Base-by-base conservation (phyloP, 2,797 vertebrate genomes). In the Cichlasoma orientale region DNA sequence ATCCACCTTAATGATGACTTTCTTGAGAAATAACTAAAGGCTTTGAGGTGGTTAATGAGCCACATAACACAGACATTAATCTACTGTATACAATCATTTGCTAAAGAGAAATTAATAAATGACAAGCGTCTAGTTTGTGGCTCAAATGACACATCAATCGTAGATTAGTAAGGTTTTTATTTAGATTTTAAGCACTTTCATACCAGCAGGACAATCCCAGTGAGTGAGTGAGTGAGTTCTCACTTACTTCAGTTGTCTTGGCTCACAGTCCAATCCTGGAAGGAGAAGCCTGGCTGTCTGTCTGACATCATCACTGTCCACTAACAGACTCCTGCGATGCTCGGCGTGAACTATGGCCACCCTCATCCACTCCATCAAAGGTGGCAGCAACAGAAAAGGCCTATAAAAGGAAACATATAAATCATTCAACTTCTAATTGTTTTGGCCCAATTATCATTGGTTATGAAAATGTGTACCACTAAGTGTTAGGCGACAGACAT, bases 351-450 rank as follows among this genome's bases (percentile, higher is more conserved):
- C 97, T 85, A 99, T 97, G 85, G 98, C 98, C 87, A 99, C 98
- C 0, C 98, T 94, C 97, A 99, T 99, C 98, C 98, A 99, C 92
- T 99, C 98, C 98, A 99, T 98, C 92, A 99, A 94, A 0, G 98
- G 98, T 0, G 98, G 98, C 82, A 98, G 95, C 83, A 99, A 92
- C 92, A 99, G 96, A 92, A 99, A 99, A 7, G 98, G 98, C 89
- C 98, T 99, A 89, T 0, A 2, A 86, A 71, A 27, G 7, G 8
- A 3, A 54, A 53, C 1, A 50, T 21, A 66, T 9, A 44, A 27
- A 61, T 58, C 1, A 74, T 0, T 72, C 3, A n/a, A 23, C 21
- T 41, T 56, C 11, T 36, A 36, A 53, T 3, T 71, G 10, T 21
- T 29, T 75, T 68, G 5, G 10, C 23, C 55, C 9, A 66, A n/a